Evolutionary conservation across 2,888 invertebrate genomes (phyloP), one percentile per base, ranked within the genome.

Genomic region (Chrysolina oricalcia): DNA sequence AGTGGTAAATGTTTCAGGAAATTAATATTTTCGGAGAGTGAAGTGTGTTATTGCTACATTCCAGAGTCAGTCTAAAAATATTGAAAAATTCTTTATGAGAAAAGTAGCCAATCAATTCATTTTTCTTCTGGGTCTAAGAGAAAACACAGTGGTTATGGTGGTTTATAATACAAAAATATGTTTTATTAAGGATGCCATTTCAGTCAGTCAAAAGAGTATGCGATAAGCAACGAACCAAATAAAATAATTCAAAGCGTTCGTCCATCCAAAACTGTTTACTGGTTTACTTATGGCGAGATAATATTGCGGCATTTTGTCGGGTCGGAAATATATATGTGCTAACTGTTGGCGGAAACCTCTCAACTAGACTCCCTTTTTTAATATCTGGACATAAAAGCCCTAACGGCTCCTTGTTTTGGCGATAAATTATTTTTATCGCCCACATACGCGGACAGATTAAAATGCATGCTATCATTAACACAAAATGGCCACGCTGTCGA

Each of bases 361-460:
- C 68, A 50, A 53, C 68, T 53, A 68, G 53, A 50, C 53, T 48
- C 53, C 50, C 53, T 68, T 68, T 67, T 67, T 68, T 53, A 56
- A 40, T 53, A 41, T 53, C 50, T 50, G 68, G 68, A 35, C 68
- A 68, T 41, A 53, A 53, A 35, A 56, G 68, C 53, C 53, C 21
- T 53, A 68, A 68, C 21, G 68, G 53, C 53, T 68, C 53, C 68
- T 68, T 68, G 68, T 68, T 68, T 41, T 68, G 68, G 41, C 46
- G 41, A 76, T 80, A 80, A 79, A 80, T 80, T 75, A 78, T 77
- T 79, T 80, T 80, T 80, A 80, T 78, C 69, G 74, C 63, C 72
- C 77, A 74, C 75, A 77, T 63, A 76, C 73, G 80, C 74, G 73
- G 80, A 80, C 80, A 80, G 80, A 80, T 79, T 79, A 79, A 80